Evolutionary conservation across 2,113 vertebrate species (phyloP).

Genomic region (Chamaetylas fuelleborni): DNA sequence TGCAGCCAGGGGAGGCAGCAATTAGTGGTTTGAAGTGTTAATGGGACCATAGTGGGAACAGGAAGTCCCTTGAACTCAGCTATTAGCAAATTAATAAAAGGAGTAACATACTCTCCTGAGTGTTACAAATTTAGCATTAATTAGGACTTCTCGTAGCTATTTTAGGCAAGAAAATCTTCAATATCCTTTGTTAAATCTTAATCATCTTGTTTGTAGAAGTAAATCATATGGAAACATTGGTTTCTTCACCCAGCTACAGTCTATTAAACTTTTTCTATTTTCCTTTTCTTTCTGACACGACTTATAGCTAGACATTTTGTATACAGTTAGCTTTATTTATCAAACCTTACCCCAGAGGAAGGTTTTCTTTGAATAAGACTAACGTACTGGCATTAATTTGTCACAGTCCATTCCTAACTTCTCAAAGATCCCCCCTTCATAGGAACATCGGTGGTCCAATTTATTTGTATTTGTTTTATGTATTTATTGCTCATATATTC

Average conservation of each 20-base stretch:
- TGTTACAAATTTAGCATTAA: slow-evolving; percentile 44
- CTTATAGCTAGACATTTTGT: background rate
- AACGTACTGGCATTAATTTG: background rate
- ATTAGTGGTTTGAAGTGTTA: slow-evolving; percentile 17
- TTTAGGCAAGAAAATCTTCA: slow-evolving; percentile 30
- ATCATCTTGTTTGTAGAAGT: slow-evolving; percentile 37
- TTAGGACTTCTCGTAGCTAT: slow-evolving; percentile 26
- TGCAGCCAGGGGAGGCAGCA: background rate
- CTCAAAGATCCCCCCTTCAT: background rate
- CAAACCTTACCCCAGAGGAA: background rate
- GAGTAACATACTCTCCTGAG: background rate
- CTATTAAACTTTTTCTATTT: background rate
- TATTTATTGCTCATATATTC: background rate
- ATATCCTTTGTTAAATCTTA: slow-evolving; percentile 26
- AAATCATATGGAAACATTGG: background rate
- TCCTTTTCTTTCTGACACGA: background rate
- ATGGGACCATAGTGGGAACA: background rate
- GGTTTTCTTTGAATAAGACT: background rate
- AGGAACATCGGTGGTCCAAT: background rate
- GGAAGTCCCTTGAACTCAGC: slow-evolving; percentile 21
- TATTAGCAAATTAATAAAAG: slow-evolving; percentile 44
- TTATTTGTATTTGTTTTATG: background rate
- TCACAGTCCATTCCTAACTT: background rate
- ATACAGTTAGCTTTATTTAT: background rate
- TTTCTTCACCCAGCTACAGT: background rate